Percentiles rank a stretch among this genome's conserved stretches.
phyloP scores from a whole-genome alignment of 2,888 invertebrate species.

The Eumacrocentrus americanus region DNA sequence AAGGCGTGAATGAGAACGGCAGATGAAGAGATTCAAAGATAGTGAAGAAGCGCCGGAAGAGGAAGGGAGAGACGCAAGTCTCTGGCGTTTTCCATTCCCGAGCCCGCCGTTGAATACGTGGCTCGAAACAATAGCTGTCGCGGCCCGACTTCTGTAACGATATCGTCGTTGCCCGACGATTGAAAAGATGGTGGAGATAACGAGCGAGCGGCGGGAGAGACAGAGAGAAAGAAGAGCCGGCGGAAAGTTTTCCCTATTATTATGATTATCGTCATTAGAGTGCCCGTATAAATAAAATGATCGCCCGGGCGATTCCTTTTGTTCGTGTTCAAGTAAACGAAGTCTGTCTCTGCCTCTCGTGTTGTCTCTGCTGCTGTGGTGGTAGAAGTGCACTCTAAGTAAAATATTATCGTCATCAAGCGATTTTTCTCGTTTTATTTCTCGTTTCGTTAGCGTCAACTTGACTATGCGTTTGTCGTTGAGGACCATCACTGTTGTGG shows the following conservation, averaged over 20 bases:
- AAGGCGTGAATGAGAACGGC: conserved; percentile 24
- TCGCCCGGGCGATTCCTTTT: conserved; percentile 42
- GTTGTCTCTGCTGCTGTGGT: conserved; percentile 18
- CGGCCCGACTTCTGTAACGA: conserved; percentile 43
- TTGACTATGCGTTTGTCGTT: too few species aligned
- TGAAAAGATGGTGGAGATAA: conserved; percentile 39
- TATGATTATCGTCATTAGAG: conserved; percentile 52
- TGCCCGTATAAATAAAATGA: conserved; percentile 53
- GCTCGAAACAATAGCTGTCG: conserved; percentile 41
- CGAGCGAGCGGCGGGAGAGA: conserved; percentile 23
- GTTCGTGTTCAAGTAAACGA: conserved; percentile 37
- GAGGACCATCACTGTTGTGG: too few species aligned
- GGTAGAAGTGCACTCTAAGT: conserved; percentile 1
- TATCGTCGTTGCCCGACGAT: conserved; percentile 41
- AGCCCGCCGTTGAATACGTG: conserved; percentile 34
- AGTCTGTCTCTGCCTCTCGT: conserved; percentile 6
- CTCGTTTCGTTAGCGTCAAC: conserved; percentile 16
- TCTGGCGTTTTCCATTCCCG: conserved; percentile 4
- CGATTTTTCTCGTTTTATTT: conserved; percentile 14
- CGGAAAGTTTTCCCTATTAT: conserved; percentile 40
- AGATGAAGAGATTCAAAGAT: conserved; percentile 37
- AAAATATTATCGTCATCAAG: conserved; percentile 24
- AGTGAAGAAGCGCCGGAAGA: conserved; percentile 24
- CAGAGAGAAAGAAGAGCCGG: conserved; percentile 9
- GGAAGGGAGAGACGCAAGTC: conserved; percentile 17